phyloP scores from a whole-genome alignment of 2,888 invertebrate genomes.

The Rhagium mordax region DNA sequence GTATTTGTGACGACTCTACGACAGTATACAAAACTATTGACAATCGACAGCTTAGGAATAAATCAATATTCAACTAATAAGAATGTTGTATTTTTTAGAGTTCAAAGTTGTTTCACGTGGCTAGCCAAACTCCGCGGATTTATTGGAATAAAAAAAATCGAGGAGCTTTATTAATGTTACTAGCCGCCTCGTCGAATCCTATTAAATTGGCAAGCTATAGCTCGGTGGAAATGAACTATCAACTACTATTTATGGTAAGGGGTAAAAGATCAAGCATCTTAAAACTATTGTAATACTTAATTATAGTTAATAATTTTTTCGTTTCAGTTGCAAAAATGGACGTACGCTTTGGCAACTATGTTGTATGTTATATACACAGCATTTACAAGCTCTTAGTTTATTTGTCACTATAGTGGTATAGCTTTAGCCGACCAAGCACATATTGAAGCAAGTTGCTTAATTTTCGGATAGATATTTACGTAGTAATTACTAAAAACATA shows the following conservation, averaged over 20 bases:
- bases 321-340: background rate
- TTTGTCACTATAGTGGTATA: no score
- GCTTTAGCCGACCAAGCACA: no score
- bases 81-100: background rate
- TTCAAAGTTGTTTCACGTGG: background rate
- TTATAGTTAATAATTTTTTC: background rate
- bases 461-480: no score
- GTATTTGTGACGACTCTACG: no score
- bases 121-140: background rate
- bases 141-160: slow-evolving; percentile 6
- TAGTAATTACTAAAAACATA: no score
- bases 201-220: background rate
- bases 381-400: no score
- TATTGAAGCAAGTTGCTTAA: no score
- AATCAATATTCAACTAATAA: no score
- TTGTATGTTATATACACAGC: no score
- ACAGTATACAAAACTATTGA: no score
- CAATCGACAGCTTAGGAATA: no score
- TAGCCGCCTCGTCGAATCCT: background rate
- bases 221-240: background rate
- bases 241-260: background rate
- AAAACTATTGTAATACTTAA: no score
- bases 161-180: background rate
- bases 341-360: background rate
- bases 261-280: background rate